These are phyloP conservation scores for Corvus cornix DNA, from an alignment of 2,113 vertebrate species.

Conservation along the genomic window DNA sequence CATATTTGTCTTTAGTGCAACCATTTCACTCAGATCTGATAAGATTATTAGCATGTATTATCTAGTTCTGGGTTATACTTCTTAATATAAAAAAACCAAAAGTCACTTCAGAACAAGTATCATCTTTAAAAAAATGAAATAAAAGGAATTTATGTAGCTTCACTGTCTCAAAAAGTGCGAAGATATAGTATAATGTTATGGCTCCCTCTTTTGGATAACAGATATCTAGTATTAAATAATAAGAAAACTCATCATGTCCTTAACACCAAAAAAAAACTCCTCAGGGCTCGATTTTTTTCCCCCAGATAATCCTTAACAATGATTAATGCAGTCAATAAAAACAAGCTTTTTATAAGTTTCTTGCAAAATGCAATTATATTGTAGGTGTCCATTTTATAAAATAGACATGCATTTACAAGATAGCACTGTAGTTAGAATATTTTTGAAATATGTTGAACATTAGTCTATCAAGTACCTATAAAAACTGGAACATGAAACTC, in stretches of 20 bases:
- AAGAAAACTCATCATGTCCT: background rate
- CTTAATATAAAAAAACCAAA: background rate
- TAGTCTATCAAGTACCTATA: background rate
- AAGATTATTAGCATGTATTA: background rate
- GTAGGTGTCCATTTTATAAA: background rate
- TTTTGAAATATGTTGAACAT: background rate
- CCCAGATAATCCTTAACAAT: background rate
- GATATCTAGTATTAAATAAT: background rate
- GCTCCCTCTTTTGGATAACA: conserved; percentile 75
- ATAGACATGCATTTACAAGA: background rate
- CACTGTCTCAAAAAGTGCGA: background rate
- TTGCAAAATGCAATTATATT: background rate
- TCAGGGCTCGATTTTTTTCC: background rate
- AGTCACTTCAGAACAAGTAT: background rate
- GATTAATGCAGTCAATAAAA: background rate
- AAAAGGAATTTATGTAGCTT: background rate
- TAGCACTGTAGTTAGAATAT: background rate
- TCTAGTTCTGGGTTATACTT: background rate
- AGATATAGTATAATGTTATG: conserved; percentile 51
- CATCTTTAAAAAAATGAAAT: background rate
- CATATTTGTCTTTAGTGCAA: background rate
- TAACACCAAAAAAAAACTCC: background rate
- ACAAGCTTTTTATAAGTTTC: background rate
- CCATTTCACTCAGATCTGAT: background rate
- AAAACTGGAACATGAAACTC: background rate